Evolutionary conservation across 2,113 vertebrate species (phyloP).

Genomic region (Strix uralensis): DNA sequence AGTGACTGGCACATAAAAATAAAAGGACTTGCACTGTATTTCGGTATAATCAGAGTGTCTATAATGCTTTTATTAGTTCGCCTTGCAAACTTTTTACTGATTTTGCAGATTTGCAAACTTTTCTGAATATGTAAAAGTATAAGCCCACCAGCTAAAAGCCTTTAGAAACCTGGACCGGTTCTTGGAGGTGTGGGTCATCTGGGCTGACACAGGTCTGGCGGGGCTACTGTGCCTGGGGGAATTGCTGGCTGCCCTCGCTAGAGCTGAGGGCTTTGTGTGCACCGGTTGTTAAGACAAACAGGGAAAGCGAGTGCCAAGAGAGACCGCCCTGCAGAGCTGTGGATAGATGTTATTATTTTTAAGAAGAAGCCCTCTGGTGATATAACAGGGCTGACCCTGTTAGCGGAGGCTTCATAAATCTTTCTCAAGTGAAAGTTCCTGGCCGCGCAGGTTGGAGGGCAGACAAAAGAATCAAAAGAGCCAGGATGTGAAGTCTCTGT

Average conservation of each 20-base stretch:
- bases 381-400: constrained; percentile 82
- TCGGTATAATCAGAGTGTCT: not conserved
- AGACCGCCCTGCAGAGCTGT: constrained; percentile 71
- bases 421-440: constrained; percentile 88
- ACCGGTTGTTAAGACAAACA: constrained; percentile 84
- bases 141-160: not conserved
- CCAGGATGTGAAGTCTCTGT: constrained; percentile 86
- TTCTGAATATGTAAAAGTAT: not conserved
- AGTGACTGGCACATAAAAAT: not conserved
- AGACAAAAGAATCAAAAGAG: constrained; percentile 85
- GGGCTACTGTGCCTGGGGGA: constrained; percentile 67
- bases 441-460: constrained; percentile 84
- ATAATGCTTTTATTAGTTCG: not conserved
- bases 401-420: constrained; percentile 88
- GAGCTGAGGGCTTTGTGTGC: constrained; percentile 55
- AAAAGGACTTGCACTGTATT: not conserved
- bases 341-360: constrained; percentile 92
- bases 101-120: not conserved
- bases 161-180: constrained; percentile 1
- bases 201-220: constrained; percentile 40
- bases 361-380: constrained; percentile 84
- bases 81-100: not conserved
- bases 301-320: constrained; percentile 74
- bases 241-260: constrained; percentile 22
- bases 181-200: constrained; percentile 50